Base-by-base conservation (phyloP, 1,140 invertebrate species). In the Neuroterus valhalla region DNA sequence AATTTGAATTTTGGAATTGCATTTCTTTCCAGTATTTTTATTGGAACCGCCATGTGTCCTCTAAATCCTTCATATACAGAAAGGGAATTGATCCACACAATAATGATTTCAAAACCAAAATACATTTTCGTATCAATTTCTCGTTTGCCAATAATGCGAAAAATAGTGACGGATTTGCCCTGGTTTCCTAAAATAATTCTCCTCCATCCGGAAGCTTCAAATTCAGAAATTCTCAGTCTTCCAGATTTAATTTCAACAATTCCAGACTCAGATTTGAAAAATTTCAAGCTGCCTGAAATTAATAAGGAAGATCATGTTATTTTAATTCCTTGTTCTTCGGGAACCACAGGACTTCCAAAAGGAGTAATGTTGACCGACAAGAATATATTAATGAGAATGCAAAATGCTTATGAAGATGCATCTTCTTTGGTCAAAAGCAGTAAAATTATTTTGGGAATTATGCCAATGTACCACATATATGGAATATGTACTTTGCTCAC, bases 271-370 rank as follows among this genome's bases (percentile, higher is more conserved):
- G 55, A 75, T 15, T 17, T 79, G 2, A 68, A 76, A 26, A 71
- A 48, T 11, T 81, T 85, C 5, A 12, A 77, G 71, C 68, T 75
- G 14, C 68, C 55, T 2, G 78, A 88, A 3, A 81, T 90, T 0
- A 52, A 86, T 10, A 72, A 80, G 0, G 75, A 84, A 17, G 79
- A 82, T 12, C 90, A 91, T 77, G 78, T 89, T n/a, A 42, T 86
- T n/a, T 81, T 89, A 4, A 88, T 92, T 72, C 76, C 91, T 31
- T 91, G 89, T 68, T 92, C 94, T 0, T 95, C 94, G 76, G 94
- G 94, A 15, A 95, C 95, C 6, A 96, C 95, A 71, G 94, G 95
- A 68, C 82, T 93, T 50, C 94, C 95, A 0, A 96, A 96, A 87
- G 95, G 95, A 43, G 95, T 95, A 0, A 92, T 94, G 91, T 82